phyloP scores from a whole-genome alignment of 2,113 vertebrate genomes.

The Sialia sialis region DNA sequence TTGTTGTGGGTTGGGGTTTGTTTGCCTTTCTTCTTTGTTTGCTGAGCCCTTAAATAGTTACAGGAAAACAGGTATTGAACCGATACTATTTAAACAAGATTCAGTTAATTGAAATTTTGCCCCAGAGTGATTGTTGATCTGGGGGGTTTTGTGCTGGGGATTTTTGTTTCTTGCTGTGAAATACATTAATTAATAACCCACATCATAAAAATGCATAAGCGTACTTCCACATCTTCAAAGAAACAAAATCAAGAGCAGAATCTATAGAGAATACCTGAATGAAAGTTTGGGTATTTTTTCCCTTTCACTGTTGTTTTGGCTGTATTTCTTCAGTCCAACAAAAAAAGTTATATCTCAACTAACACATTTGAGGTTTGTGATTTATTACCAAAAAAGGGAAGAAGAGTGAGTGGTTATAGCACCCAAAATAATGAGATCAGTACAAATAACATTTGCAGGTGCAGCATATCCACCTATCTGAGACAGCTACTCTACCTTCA shows the following conservation, averaged over 20 bases:
- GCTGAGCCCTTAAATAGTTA: not conserved
- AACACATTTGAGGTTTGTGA: not conserved
- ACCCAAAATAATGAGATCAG: not conserved
- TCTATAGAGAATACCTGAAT: not conserved
- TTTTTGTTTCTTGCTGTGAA: not conserved
- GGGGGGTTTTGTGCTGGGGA: fast-evolving
- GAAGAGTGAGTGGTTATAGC: not conserved
- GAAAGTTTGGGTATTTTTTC: fast-evolving
- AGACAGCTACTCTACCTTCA: not conserved
- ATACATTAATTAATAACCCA: not conserved
- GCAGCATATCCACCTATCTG: not conserved
- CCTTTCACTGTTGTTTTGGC: not conserved
- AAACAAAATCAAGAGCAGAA: not conserved
- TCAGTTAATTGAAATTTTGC: not conserved
- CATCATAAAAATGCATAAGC: not conserved
- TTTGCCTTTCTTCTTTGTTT: not conserved
- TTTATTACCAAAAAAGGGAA: not conserved
- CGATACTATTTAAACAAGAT: not conserved
- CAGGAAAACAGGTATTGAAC: not conserved
- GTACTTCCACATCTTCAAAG: not conserved
- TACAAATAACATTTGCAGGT: not conserved
- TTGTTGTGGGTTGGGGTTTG: not conserved
- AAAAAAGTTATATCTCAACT: not conserved
- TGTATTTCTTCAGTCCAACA: not conserved
- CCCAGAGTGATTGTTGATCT: not conserved